Evolutionary conservation across 2,113 vertebrate genomes (phyloP).

Genomic region (Microtus oregoni): DNA sequence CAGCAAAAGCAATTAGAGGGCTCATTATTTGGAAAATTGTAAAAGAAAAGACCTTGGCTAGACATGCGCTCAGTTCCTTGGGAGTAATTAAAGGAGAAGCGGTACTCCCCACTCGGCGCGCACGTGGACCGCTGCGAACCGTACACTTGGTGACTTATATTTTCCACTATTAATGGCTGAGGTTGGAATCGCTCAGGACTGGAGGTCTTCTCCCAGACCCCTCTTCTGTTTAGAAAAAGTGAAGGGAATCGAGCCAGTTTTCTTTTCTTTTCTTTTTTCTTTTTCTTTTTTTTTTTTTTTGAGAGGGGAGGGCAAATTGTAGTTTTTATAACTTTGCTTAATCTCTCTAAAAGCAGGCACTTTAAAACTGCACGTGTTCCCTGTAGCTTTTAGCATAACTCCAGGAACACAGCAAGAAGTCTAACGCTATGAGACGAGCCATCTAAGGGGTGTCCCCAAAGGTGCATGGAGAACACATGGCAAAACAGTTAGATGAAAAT

Average conservation of each 20-base stretch:
- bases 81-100: slow-evolving; percentile 67
- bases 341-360: neutral
- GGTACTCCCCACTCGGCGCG: neutral
- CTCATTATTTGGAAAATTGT: slow-evolving; percentile 73
- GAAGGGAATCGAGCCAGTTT: neutral
- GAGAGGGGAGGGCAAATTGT: neutral
- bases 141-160: slow-evolving; percentile 22
- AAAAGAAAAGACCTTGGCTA: slow-evolving; percentile 74
- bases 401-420: neutral
- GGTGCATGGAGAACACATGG: neutral
- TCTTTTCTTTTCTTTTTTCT: neutral
- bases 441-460: neutral
- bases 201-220: slow-evolving; percentile 1
- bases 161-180: slow-evolving; percentile 65
- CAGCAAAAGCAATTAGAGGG: slow-evolving; percentile 61
- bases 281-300: slow-evolving; percentile 19
- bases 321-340: neutral
- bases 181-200: slow-evolving; percentile 1
- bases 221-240: neutral
- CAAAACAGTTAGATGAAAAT: neutral
- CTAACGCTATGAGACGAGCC: neutral
- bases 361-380: neutral
- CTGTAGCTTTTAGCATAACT: neutral
- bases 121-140: neutral
- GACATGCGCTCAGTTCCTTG: slow-evolving; percentile 67